Conservation (phyloP, 2,113 vertebrate species). For the Hydropotes inermis region DNA sequence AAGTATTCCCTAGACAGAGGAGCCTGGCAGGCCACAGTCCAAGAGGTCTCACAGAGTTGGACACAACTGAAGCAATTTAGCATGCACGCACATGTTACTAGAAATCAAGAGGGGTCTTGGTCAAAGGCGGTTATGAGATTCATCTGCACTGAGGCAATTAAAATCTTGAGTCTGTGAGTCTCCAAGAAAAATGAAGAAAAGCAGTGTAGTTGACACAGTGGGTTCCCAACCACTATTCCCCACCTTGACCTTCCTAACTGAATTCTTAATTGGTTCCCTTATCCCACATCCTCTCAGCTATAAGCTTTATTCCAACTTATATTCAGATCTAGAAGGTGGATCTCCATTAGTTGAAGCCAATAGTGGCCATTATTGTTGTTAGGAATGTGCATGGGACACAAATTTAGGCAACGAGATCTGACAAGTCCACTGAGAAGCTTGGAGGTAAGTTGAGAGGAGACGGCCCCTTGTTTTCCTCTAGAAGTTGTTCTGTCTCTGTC, state of each 20-base stretch:
- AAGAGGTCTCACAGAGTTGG: background rate
- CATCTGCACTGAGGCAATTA: background rate
- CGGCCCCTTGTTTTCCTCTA: background rate
- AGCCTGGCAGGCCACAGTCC: background rate
- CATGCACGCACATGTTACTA: background rate
- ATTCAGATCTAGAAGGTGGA: background rate
- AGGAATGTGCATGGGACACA: background rate
- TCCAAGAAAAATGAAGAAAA: background rate
- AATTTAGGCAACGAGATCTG: background rate
- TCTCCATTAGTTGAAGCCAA: background rate
- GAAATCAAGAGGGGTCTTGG: background rate
- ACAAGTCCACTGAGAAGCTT: background rate
- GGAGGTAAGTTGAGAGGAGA: background rate
- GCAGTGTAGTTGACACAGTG: background rate
- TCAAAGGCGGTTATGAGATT: background rate
- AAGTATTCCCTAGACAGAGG: background rate
- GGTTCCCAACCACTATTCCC: background rate
- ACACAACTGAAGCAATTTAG: background rate
- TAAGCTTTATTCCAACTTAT: background rate
- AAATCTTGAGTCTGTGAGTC: background rate
- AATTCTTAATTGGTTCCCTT: background rate
- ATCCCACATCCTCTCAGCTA: background rate
- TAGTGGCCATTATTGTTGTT: background rate
- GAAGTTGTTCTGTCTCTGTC: background rate
- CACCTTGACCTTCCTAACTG: background rate